Percentiles rank a stretch among this genome's conserved stretches.
These are phyloP conservation scores for Homalodisca vitripennis DNA, from an alignment of 1,140 invertebrate genomes.

Conservation along the genomic window DNA sequence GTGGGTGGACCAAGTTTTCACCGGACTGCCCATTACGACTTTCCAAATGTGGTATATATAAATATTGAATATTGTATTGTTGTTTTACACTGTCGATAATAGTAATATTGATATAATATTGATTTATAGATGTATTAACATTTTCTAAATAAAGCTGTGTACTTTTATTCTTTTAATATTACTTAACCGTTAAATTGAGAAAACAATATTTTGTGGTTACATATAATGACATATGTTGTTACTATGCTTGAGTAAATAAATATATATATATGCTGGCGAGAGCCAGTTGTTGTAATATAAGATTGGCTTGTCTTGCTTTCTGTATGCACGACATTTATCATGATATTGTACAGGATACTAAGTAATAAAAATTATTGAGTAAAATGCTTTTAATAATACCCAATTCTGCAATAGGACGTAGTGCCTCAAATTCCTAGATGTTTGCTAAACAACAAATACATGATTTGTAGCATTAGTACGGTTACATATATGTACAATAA, in stretches of 20 bases:
- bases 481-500: no score
- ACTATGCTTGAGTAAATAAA: constrained; percentile 4
- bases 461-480: no score
- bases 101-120: constrained; percentile 28
- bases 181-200: constrained; percentile 20
- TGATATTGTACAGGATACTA: constrained; percentile 25
- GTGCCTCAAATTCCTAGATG: no score
- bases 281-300: constrained; percentile 21
- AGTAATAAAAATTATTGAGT: constrained; percentile 26
- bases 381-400: no score
- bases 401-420: no score
- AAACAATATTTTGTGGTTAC: constrained; percentile 28
- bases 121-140: constrained; percentile 30
- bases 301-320: constrained; percentile 25
- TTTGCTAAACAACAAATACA: no score
- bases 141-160: constrained; percentile 30
- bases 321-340: constrained; percentile 29
- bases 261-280: constrained; percentile 5
- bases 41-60: constrained; percentile 28
- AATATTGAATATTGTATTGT: constrained; percentile 22
- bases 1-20: neutral
- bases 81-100: constrained; percentile 30
- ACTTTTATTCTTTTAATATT: constrained; percentile 32
- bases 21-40: constrained; percentile 8
- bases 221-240: constrained; percentile 2